Base-by-base conservation (phyloP, 2,113 vertebrate genomes). In the Varanus salvator region DNA sequence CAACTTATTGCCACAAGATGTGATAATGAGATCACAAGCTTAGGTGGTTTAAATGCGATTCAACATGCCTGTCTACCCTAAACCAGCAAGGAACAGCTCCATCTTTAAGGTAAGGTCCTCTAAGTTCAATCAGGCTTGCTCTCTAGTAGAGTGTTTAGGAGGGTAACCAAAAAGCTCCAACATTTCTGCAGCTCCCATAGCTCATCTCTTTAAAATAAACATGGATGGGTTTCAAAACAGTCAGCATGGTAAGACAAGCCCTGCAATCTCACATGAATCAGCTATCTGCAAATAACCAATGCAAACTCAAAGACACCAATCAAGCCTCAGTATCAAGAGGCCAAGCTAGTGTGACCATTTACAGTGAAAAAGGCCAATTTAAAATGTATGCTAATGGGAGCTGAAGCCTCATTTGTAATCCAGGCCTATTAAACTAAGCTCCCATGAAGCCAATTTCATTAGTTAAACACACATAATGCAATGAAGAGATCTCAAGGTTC, bases 391-490 rank as follows among this genome's bases (percentile, higher is more conserved):
- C 86, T 88, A 88, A 91, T 54, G 90, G 80, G 66, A 93, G 85
- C 93, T 86, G 81, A 90, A 94, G 52, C 21, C 69, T 91, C 68
- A 91, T 92, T 93, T 94, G 89, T 95, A 95, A 94, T 89, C 86
- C 85, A 90, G 50, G 72, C 91, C 91, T 94, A 89, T 92, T 93
- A 94, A 93, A 94, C 0, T 0, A 74, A 92, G 90, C 50, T 93
- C n/a, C 88, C 69, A 92, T 95, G 91, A 94, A 94, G 48, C 54
- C 48, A 91, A 72, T 93, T 95, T 87, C 76, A 88, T 93, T 96
- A 93, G 91, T 94, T 95, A 93, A 93, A 89, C 71, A 94, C 86
- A 60, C 72, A 93, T 8, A 15, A 86, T 52, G 11, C 86, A 92
- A 87, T 93, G 92, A 92, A 95, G 92, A 89, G 31, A 89, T 14